Conservation (phyloP, 1,140 invertebrate genomes). For the Atta colombica region DNA sequence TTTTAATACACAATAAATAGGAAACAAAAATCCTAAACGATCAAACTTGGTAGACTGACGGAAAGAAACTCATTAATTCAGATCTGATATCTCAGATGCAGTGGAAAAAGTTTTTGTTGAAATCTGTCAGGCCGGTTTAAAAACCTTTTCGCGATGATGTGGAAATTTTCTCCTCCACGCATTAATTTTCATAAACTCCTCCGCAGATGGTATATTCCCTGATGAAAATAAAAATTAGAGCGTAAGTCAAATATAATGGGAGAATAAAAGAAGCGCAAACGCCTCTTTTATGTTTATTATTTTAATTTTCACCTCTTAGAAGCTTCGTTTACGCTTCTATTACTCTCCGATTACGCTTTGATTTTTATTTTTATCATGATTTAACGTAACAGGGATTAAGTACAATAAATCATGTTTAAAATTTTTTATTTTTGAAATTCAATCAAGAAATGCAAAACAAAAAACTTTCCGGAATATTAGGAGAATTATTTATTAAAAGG, state of each 20-base stretch:
- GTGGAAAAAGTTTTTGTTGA: constrained; percentile 2
- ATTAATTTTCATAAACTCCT: constrained; percentile 59
- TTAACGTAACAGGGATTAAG: background rate
- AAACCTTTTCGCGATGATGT: background rate
- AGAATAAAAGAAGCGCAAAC: too few relatives aligned
- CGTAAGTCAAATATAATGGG: too few relatives aligned
- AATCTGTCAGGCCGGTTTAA: constrained; percentile 33
- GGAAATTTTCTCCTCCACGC: background rate
- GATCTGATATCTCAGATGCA: background rate
- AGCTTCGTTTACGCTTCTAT: too few relatives aligned
- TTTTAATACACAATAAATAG: too few relatives aligned
- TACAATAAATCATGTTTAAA: constrained; percentile 1
- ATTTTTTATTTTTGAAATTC: background rate
- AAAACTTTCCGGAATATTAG: background rate
- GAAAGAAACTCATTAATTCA: constrained; percentile 5
- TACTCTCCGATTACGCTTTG: too few relatives aligned
- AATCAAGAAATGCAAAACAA: background rate
- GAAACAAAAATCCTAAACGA: too few relatives aligned
- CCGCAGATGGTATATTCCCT: background rate
- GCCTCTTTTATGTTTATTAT: too few relatives aligned
- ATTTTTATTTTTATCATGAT: background rate
- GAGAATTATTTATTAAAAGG: background rate
- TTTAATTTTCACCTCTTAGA: too few relatives aligned
- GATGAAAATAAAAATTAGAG: too few relatives aligned
- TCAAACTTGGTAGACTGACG: too few relatives aligned